Evolutionary conservation across 2,888 invertebrate genomes (phyloP).

Genomic region (Desoria tigrina): DNA sequence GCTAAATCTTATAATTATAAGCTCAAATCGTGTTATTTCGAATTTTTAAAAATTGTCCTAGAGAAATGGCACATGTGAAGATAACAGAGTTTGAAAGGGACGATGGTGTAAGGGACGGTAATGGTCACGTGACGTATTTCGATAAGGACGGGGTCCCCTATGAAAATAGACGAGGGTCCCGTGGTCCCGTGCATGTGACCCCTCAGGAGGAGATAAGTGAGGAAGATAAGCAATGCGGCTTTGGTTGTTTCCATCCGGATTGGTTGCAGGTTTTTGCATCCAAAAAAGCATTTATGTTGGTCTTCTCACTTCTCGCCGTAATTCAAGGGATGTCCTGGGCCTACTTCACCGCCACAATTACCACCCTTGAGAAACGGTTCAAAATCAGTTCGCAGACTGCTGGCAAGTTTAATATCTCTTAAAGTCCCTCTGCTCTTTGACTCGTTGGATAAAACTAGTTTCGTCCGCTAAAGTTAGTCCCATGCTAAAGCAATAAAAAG

Average conservation of each 20-base stretch:
- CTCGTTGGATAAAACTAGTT: too few species aligned
- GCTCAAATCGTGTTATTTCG: neutral
- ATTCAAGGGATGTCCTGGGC: conserved; percentile 70
- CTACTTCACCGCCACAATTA: conserved; percentile 73
- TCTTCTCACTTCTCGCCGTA: conserved; percentile 64
- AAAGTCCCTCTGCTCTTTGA: too few species aligned
- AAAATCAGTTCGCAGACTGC: conserved; percentile 72
- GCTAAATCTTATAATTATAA: neutral
- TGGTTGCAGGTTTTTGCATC: conserved; percentile 66
- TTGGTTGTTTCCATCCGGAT: conserved; percentile 62
- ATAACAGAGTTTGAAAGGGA: neutral
- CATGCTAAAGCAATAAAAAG: too few species aligned
- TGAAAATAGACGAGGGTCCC: too few species aligned
- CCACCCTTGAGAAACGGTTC: conserved; percentile 72
- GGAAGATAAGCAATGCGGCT: conserved; percentile 59
- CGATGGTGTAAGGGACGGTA: neutral
- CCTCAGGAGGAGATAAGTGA: neutral
- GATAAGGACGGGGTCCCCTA: neutral
- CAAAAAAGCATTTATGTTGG: conserved; percentile 64
- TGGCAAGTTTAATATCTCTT: conserved; percentile 60
- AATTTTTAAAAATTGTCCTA: neutral
- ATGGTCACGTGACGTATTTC: conserved; percentile 9
- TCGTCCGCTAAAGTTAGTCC: too few species aligned
- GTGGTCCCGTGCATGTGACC: neutral
- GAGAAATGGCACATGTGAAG: neutral